phyloP scores from a whole-genome alignment of 2,888 invertebrate species.

The Ctena decussata region DNA sequence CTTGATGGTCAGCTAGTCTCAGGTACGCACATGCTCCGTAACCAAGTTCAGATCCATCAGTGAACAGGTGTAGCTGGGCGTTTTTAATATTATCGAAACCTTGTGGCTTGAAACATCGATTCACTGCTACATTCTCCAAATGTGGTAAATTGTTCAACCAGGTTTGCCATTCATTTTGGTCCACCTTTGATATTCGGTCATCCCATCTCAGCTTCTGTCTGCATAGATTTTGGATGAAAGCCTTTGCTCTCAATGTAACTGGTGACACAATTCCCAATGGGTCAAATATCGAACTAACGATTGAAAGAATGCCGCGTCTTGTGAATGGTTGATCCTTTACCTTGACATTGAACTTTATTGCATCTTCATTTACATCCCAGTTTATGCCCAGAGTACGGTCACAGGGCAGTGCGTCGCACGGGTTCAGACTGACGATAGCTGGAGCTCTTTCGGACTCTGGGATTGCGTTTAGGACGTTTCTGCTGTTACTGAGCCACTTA shows the following conservation, averaged over 20 bases:
- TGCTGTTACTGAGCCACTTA: too few species aligned
- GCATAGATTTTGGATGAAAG: too few species aligned
- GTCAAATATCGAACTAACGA: conserved; percentile 63
- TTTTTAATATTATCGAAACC: too few species aligned
- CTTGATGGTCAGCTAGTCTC: too few species aligned
- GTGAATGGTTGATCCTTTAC: conserved; percentile 50
- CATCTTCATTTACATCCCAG: conserved; percentile 55
- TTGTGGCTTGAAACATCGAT: too few species aligned
- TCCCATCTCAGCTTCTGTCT: too few species aligned
- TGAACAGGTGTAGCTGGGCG: too few species aligned
- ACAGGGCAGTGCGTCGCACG: conserved; percentile 12
- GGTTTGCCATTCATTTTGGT: conserved; percentile 41
- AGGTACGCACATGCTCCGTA: conserved; percentile 40
- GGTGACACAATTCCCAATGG: too few species aligned
- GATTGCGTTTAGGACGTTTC: conserved; percentile 30
- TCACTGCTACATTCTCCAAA: conserved; percentile 39
- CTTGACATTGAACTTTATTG: conserved; percentile 45
- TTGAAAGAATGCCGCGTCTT: too few species aligned
- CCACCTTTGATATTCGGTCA: conserved; percentile 17
- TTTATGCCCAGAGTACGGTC: too few species aligned
- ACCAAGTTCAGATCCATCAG: conserved; percentile 48
- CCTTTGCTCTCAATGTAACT: too few species aligned
- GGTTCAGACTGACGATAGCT: conserved; percentile 10
- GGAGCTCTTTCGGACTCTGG: conserved; percentile 35
- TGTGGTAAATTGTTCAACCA: conserved; percentile 47